Evolutionary conservation across 2,113 vertebrate genomes (phyloP), one percentile per base, ranked within the genome.

Genomic region (Laticauda laticaudata): DNA sequence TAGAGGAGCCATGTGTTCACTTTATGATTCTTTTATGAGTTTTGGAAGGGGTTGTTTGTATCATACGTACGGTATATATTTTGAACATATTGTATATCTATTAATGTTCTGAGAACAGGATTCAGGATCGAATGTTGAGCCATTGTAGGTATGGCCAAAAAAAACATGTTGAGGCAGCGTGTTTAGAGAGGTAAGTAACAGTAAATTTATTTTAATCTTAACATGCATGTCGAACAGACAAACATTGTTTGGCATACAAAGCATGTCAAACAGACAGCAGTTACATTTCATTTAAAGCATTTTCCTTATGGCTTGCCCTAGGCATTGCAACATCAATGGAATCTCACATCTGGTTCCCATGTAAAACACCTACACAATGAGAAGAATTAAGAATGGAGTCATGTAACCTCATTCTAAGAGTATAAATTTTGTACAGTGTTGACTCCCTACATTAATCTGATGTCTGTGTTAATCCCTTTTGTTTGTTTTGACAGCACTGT

Each of bases 301-400:
- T 89, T 64, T 45, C 29, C 56, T 29, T 88, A 54, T 86, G 21
- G 56, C 85, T 24, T 64, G 26, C 45, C 91, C 54, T 57, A n/a
- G 39, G 9, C 89, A 81, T 89, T 89, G 87, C 92, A 89, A 6
- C 54, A 89, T 89, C 39, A 20, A 88, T 69, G 57, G 57, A 88
- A 86, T 34, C 7, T 88, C 43, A 89, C 88, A 92, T 92, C 88
- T 92, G 88, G 69, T 92, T 92, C 64, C 89, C 88, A 85, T 89
- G 43, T 89, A 51, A 89, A 59, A 92, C 69, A 55, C 92, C 88
- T 92, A 92, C 92, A 86, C 29, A 90, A 55, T n/a, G 64, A 51
- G 88, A 86, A 29, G 92, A 89, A 54, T 92, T 89, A 85, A 89
- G 87, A 92, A 92, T 23, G 64, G 87, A 92, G 87, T 92, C 92